Percentiles rank a stretch among this genome's conserved stretches.
phyloP scores from a whole-genome alignment of 2,888 invertebrate genomes.

The Callyntrura guangdongensis region DNA sequence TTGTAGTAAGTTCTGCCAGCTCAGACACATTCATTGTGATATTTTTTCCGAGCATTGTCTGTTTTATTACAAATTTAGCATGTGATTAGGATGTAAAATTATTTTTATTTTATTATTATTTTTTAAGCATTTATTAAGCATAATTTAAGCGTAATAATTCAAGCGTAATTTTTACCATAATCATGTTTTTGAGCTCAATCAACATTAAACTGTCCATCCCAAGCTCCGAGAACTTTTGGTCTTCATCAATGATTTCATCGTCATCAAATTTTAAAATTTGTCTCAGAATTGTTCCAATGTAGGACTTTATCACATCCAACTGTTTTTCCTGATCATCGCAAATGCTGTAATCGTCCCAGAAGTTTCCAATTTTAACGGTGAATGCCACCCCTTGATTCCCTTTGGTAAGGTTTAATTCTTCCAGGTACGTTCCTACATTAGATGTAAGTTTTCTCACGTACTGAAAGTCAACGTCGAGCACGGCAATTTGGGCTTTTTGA shows the following conservation, averaged over 20 bases:
- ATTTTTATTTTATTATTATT: too few relatives aligned
- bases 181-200: constrained; percentile 78
- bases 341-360: constrained; percentile 68
- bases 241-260: constrained; percentile 73
- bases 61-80: too few relatives aligned
- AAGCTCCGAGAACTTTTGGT: constrained; percentile 73
- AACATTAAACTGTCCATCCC: constrained; percentile 77
- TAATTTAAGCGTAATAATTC: too few relatives aligned
- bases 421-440: constrained; percentile 69
- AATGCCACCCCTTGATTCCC: constrained; percentile 64
- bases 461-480: constrained; percentile 65
- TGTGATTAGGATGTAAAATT: too few relatives aligned
- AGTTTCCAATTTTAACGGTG: constrained; percentile 66
- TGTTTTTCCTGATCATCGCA: constrained; percentile 40
- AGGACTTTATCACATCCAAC: constrained; percentile 45
- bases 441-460: constrained; percentile 58
- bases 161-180: too few relatives aligned
- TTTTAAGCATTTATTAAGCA: too few relatives aligned
- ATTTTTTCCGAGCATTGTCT: constrained; percentile 77
- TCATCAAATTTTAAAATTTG: constrained; percentile 78
- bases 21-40: constrained; percentile 75
- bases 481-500: constrained; percentile 62
- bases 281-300: constrained; percentile 63
- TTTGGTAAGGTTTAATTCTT: constrained; percentile 63
- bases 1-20: constrained; percentile 64